Evolutionary conservation across 2,888 invertebrate genomes (phyloP).

Genomic region (Rhyacophila evoluta): DNA sequence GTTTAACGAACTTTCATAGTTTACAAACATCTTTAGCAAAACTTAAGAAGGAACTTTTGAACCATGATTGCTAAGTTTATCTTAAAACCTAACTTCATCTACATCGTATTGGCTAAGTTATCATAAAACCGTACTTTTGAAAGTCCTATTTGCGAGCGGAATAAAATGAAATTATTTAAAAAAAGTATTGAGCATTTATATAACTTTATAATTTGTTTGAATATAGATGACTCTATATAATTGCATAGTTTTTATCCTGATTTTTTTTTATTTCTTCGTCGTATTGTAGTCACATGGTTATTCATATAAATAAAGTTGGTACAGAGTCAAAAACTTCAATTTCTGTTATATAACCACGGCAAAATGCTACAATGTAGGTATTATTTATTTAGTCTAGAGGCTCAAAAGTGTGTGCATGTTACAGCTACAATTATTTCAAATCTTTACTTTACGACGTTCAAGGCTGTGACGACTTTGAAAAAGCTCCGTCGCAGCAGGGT

Average conservation of each 20-base stretch:
- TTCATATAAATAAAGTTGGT: no score
- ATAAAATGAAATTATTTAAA: no score
- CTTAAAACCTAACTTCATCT: background rate
- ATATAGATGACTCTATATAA: no score
- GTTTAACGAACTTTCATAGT: slow-evolving; percentile 34
- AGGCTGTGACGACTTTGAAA: slow-evolving; percentile 20
- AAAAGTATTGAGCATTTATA: no score
- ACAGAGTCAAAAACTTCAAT: no score
- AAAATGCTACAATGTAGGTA: no score
- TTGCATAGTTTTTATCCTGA: no score
- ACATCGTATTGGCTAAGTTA: background rate
- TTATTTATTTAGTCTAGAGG: no score
- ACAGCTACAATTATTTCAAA: background rate
- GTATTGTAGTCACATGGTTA: no score
- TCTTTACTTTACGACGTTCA: background rate
- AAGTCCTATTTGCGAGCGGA: background rate
- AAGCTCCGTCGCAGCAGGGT: background rate
- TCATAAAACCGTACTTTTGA: background rate
- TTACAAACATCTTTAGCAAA: slow-evolving; percentile 33
- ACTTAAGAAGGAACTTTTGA: slow-evolving; percentile 5
- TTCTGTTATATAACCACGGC: no score
- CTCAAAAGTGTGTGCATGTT: background rate
- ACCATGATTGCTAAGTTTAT: slow-evolving; percentile 5
- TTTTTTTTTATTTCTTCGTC: no score
- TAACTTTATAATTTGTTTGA: no score